A percentile compares a stretch with the other conserved stretches of the same genome.
These are phyloP conservation scores for Callyntrura guangdongensis DNA, from an alignment of 2,888 invertebrate genomes.

Conservation along the genomic window DNA sequence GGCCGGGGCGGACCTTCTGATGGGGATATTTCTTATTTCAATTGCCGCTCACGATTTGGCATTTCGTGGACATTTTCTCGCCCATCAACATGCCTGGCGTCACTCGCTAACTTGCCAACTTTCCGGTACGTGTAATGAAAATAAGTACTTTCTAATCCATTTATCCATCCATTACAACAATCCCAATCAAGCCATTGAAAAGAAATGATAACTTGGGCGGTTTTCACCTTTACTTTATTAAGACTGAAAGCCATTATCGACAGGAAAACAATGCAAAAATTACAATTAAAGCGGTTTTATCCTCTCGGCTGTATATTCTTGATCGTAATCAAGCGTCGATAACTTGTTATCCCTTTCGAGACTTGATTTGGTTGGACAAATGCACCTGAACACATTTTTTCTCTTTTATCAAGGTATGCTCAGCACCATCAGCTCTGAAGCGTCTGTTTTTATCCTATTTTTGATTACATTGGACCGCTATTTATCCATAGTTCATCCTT, in stretches of 20 bases:
- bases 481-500: slow-evolving; percentile 88
- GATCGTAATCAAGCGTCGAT: too few relatives aligned
- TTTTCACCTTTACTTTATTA: too few relatives aligned
- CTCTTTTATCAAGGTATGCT: slow-evolving; percentile 87
- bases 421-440: slow-evolving; percentile 89
- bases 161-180: not conserved
- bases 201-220: slow-evolving; percentile 8
- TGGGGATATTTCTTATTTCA: slow-evolving; percentile 89
- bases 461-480: slow-evolving; percentile 89
- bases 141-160: not conserved
- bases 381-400: not conserved
- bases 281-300: not conserved
- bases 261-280: slow-evolving; percentile 42
- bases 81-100: slow-evolving; percentile 88
- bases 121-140: slow-evolving; percentile 87
- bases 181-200: not conserved
- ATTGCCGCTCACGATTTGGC: slow-evolving; percentile 88
- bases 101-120: slow-evolving; percentile 88
- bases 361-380: not conserved
- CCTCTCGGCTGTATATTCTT: too few relatives aligned
- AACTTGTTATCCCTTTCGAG: too few relatives aligned
- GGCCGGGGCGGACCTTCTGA: slow-evolving; percentile 89
- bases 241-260: slow-evolving; percentile 52
- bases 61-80: slow-evolving; percentile 88
- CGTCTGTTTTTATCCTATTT: slow-evolving; percentile 88